A percentile compares a stretch with the other conserved stretches of the same genome.
Evolutionary conservation across 2,888 invertebrate genomes (phyloP).

Genomic region (Gari tellinella): DNA sequence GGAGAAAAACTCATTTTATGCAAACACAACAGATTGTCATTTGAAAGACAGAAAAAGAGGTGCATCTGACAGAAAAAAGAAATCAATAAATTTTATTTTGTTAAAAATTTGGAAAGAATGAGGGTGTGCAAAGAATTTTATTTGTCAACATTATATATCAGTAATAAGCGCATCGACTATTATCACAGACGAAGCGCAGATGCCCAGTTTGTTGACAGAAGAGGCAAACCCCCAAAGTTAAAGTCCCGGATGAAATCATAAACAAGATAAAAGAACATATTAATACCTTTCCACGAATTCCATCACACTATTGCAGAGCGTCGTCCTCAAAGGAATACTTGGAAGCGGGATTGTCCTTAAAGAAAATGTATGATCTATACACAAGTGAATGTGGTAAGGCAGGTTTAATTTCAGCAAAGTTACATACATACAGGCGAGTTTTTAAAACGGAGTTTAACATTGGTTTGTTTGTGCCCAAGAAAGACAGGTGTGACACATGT

Average conservation of each 20-base stretch:
- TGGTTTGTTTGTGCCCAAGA: constrained; percentile 33
- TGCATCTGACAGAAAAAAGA: constrained; percentile 8
- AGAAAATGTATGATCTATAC: constrained; percentile 46
- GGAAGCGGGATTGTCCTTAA: constrained; percentile 21
- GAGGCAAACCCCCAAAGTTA: constrained; percentile 19
- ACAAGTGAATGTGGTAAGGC: constrained; percentile 14
- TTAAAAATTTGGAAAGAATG: constrained; percentile 4
- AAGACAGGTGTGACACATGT: constrained; percentile 20
- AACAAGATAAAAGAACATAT: constrained; percentile 26
- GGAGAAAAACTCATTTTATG: constrained; percentile 41
- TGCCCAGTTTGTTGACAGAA: constrained; percentile 7
- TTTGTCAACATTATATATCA: constrained; percentile 40
- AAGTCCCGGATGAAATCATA: constrained; percentile 9
- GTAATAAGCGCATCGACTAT: constrained; percentile 22
- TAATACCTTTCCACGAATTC: constrained; percentile 31
- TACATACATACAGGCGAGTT: constrained; percentile 24
- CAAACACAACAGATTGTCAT: constrained; percentile 17
- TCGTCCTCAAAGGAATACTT: constrained; percentile 31
- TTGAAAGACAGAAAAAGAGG: constrained; percentile 21
- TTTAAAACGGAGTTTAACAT: constrained; percentile 48
- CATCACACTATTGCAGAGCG: constrained; percentile 39
- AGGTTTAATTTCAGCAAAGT: constrained; percentile 8
- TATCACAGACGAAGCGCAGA: not conserved
- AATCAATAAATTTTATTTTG: constrained; percentile 19
- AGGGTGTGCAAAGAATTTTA: constrained; percentile 47